phyloP scores from a whole-genome alignment of 2,888 invertebrate genomes.

The Stegana nigrithorax region DNA sequence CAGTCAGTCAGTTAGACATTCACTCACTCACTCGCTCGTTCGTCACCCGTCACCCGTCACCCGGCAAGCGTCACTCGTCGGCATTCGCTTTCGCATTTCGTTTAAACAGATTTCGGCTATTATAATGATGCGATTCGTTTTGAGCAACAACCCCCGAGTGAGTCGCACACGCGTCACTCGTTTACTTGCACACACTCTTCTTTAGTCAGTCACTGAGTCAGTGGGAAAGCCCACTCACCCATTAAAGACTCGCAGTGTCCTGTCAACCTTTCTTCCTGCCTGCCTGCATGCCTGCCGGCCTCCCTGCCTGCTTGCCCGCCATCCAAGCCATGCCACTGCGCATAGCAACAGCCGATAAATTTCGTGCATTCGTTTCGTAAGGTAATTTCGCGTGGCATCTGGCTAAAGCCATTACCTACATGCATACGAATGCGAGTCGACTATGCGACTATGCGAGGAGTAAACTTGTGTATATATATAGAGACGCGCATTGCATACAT shows the following conservation, averaged over 20 bases:
- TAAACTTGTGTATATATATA: neutral
- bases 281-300: neutral
- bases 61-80: conserved; percentile 27
- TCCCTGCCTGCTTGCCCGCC: neutral
- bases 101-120: conserved; percentile 53
- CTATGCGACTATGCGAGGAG: neutral
- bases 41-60: no score
- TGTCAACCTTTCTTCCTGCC: neutral
- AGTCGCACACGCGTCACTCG: conserved; percentile 24
- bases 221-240: conserved; percentile 60
- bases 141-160: conserved; percentile 16
- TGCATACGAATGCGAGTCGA: neutral
- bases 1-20: conserved; percentile 9
- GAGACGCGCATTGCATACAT: no score
- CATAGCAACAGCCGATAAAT: conserved; percentile 56
- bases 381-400: conserved; percentile 42
- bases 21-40: conserved; percentile 2
- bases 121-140: conserved; percentile 54
- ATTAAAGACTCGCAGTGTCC: conserved; percentile 28
- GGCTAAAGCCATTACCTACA: conserved; percentile 29
- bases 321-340: conserved; percentile 24
- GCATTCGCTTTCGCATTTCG: conserved; percentile 39
- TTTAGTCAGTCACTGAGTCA: conserved; percentile 56
- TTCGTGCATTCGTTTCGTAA: conserved; percentile 37
- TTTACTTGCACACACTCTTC: conserved; percentile 32